phyloP scores from a whole-genome alignment of 2,888 invertebrate species.

The Heteropelma amictum region DNA sequence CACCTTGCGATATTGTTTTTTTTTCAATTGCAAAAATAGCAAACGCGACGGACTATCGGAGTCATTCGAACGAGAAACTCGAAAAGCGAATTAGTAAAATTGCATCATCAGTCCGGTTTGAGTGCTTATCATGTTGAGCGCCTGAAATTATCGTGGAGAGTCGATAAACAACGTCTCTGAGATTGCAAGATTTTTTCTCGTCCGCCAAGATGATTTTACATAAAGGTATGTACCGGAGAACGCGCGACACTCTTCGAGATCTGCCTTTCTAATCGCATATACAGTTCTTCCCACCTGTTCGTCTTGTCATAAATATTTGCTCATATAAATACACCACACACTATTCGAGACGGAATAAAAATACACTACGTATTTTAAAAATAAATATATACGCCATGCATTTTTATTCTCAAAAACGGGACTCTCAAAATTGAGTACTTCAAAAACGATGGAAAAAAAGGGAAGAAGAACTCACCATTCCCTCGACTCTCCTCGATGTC shows the following conservation, averaged over 20 bases:
- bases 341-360: no score
- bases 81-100: no score
- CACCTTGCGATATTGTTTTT: no score
- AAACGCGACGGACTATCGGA: no score
- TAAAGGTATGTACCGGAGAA: conserved; percentile 16
- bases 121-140: no score
- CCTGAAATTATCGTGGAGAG: no score
- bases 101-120: no score
- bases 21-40: no score
- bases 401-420: neutral
- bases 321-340: no score
- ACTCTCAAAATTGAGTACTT: neutral
- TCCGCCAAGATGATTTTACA: conserved; percentile 6
- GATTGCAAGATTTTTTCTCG: neutral
- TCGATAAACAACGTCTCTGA: neutral
- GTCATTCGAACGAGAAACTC: no score
- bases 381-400: no score
- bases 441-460: neutral
- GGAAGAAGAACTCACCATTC: conserved; percentile 83
- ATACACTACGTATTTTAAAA: no score
- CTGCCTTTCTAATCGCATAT: conserved; percentile 43
- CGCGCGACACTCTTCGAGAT: conserved; percentile 29
- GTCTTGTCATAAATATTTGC: conserved; percentile 37
- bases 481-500: conserved; percentile 94
- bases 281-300: conserved; percentile 30